Base-by-base conservation (phyloP, 2,797 vertebrate genomes). In the Enteromius unitaeniatus region DNA sequence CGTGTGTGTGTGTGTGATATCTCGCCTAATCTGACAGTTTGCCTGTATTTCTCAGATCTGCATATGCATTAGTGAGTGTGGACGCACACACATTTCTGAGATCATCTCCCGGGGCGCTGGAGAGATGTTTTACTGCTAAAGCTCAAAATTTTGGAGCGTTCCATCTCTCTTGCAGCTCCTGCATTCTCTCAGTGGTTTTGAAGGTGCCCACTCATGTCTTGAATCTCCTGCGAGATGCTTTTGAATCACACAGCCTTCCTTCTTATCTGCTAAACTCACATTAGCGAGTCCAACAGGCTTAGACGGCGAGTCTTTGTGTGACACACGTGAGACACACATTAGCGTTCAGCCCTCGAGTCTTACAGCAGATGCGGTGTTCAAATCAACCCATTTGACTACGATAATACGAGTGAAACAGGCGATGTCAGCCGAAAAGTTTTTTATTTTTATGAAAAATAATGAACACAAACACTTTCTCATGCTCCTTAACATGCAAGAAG, bases 281-380 rank as follows among this genome's bases (percentile, higher is more conserved):
- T 86, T 74, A 87, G 77, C 81, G 68, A 79, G 55, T 82, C 82
- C 83, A 84, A 85, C 76, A 79, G 85, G 80, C 83, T 89, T 81
- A 77, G 80, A 81, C 68, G 28, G 51, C 2, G 2, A 19, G 58
- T 21, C 60, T 74, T 65, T 82, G 69, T 82, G 7, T 64, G 26
- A 49, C 40, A 51, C 58, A 64, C 10, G 34, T 60, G 67, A 72
- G 49, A 72, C 53, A 58, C 79, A 42, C 67, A 26, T 40, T n/a
- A 8, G 10, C 14, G 76, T 31, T 78, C 76, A n/a, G 58, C 23
- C n/a, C 51, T 28, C 8, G 7, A 45, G 23, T 28, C 37, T 28
- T 78, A 78, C 26, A 21, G 51, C 14, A 40, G 47, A 40, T 49
- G 40, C 28, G 10, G 8, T 68, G 47, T n/a, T 58, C 9, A 23